Conservation (phyloP, 2,797 vertebrate genomes). For the Hyperoplus lanceolatus region DNA sequence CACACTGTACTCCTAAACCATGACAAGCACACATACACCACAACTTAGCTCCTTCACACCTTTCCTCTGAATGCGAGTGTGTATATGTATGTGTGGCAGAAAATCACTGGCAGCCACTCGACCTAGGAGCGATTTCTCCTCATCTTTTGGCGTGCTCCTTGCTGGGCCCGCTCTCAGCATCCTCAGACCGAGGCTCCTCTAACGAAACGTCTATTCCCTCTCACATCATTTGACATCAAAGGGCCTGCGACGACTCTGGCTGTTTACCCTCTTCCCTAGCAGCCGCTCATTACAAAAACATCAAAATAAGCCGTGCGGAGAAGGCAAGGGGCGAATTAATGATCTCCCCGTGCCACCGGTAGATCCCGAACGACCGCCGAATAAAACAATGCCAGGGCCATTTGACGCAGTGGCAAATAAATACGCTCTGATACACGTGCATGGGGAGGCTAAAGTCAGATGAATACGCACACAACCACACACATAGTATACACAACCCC, state of each 20-base stretch:
- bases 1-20: constrained; percentile 26
- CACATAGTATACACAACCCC: constrained; percentile 46
- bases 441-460: constrained; percentile 36
- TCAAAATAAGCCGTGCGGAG: constrained; percentile 83
- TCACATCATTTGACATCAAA: constrained; percentile 83
- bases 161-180: constrained; percentile 66
- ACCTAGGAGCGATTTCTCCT: constrained; percentile 65
- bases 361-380: constrained; percentile 51
- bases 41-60: constrained; percentile 54
- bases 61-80: constrained; percentile 31
- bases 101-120: constrained; percentile 73
- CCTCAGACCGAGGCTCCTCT: constrained; percentile 61
- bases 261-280: constrained; percentile 81
- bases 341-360: constrained; percentile 82
- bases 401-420: constrained; percentile 62
- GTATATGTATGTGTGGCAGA: constrained; percentile 58
- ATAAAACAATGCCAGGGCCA: constrained; percentile 56
- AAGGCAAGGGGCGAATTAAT: constrained; percentile 83
- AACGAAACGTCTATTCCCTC: constrained; percentile 39
- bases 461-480: constrained; percentile 28
- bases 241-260: constrained; percentile 72
- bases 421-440: constrained; percentile 34
- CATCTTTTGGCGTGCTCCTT: constrained; percentile 62
- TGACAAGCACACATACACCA: constrained; percentile 25
- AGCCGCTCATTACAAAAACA: constrained; percentile 86